Percentiles rank a stretch among this genome's conserved stretches.
These are phyloP conservation scores for Eristalinus aeneus DNA, from an alignment of 2,888 invertebrate species.

Conservation along the genomic window DNA sequence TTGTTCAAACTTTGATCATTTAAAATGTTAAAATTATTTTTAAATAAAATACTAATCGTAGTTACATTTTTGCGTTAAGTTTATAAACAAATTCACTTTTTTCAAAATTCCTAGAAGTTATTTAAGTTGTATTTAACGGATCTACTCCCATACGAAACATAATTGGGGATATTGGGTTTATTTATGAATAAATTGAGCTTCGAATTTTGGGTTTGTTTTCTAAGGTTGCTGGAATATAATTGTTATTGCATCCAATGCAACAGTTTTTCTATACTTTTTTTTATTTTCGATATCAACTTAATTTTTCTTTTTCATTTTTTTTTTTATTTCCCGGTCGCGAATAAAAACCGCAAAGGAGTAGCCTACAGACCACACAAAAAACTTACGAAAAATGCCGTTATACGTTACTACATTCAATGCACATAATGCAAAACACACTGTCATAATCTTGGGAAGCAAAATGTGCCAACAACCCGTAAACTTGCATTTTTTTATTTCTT, in stretches of 20 bases:
- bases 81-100: not conserved
- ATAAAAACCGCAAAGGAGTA: constrained; percentile 49
- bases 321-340: constrained; percentile 34
- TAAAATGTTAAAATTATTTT: not conserved
- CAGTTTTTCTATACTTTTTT: constrained; percentile 30
- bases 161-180: not conserved
- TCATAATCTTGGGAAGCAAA: constrained; percentile 69
- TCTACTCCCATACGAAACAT: not conserved
- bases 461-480: constrained; percentile 71
- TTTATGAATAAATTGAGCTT: not conserved
- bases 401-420: constrained; percentile 68
- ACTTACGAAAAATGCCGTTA: constrained; percentile 67
- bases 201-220: not conserved
- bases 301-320: constrained; percentile 17
- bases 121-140: not conserved
- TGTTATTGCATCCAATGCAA: constrained; percentile 54
- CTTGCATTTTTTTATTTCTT: constrained; percentile 64
- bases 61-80: constrained; percentile 3
- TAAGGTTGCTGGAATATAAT: constrained; percentile 8
- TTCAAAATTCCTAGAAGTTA: not conserved
- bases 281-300: not conserved
- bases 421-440: constrained; percentile 71
- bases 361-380: constrained; percentile 34
- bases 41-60: not conserved
- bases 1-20: not conserved